Base-by-base conservation (phyloP, 2,797 vertebrate genomes). In the Gallirallus australis region DNA sequence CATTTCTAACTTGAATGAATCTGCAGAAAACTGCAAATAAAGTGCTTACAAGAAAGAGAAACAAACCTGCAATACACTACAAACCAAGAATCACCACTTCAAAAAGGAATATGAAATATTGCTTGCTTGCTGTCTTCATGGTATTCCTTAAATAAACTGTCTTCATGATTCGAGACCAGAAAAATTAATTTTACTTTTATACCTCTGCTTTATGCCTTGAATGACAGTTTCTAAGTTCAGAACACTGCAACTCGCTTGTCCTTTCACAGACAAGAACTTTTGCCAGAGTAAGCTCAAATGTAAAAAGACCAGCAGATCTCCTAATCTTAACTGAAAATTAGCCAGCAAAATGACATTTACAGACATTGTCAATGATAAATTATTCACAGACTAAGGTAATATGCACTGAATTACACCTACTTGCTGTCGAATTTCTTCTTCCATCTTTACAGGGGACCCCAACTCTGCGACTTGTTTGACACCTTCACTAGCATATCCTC, bases 371-470 rank as follows among this genome's bases (percentile, higher is more conserved):
- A 75, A 17, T 1, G 4, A 21, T 27, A 77, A 73, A 86, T 1
- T 7, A 37, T 15, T 69, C 3, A 1, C 59, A 48, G 20, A 17
- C 19, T 30, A 65, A 63, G 23, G 11, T 4, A 87, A 24, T 19
- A 64, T 11, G 17, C 25, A 30, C 21, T 53, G 27, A 80, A 92
- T 72, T 52, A 35, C 66, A 84, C 98, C 96, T 98, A 99, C 99
- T 98, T 99, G 99, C 78, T 99, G 99, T 56, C 99, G 98, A 97
- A 99, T 99, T 98, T 99, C 99, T 98, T 99, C 99, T 94, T 99
- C 99, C 99, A 99, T 99, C 98, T 99, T 99, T 65, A 99, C 99
- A 0, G 99, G 99, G 15, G 99, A 99, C 9, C 99, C 99, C 97
- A 99, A 87, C 92, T 99, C 99, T 39, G 99, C 99, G 0, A 99